Base-by-base conservation (phyloP, 2,888 invertebrate genomes). In the Cephus runcator region DNA sequence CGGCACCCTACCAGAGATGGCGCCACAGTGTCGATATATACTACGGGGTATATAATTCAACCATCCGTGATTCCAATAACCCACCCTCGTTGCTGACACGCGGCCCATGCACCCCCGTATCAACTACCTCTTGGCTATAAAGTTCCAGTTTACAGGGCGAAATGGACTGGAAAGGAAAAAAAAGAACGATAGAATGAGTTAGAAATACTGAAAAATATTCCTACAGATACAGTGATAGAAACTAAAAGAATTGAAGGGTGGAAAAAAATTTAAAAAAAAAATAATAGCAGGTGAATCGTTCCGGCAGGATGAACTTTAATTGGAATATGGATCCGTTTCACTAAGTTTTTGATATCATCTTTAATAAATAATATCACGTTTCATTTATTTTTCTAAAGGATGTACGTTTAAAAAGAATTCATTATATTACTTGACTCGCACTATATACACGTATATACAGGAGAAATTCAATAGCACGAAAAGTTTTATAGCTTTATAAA, bases 261-360 rank as follows among this genome's bases (percentile, higher is more conserved):
- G 87, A 88, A 23, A 56, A 23, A 56, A 87, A 83, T 87, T 83
- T 23, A 1, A 86, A 86, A 87, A 85, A 88, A 85, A 88, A 86
- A 86, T 85, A 85, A 86, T 86, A 86, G 83, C 84, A 86, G 84
- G 81, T 81, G 86, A 86, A 86, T 85, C 87, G 87, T 90, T 90
- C 88, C 90, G 87, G 87, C 85, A 90, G 91, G 88, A 89, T 89
- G 89, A 91, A 89, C 90, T 91, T 90, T 91, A 91, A 91, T 90
- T 91, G 91, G 90, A 91, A 90, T 90, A 90, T 90, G 90, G 90
- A 90, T 88, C 87, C 88, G 88, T 88, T 90, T 88, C 89, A 87
- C 88, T 88, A 85, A 15, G 89, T 90, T 90, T 88, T 87, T 89
- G 88, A 89, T 90, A 89, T 87, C 85, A 23, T 56, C 9, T 56